phyloP scores from a whole-genome alignment of 2,113 vertebrate species.

The Sinocyclocheilus grahami region DNA sequence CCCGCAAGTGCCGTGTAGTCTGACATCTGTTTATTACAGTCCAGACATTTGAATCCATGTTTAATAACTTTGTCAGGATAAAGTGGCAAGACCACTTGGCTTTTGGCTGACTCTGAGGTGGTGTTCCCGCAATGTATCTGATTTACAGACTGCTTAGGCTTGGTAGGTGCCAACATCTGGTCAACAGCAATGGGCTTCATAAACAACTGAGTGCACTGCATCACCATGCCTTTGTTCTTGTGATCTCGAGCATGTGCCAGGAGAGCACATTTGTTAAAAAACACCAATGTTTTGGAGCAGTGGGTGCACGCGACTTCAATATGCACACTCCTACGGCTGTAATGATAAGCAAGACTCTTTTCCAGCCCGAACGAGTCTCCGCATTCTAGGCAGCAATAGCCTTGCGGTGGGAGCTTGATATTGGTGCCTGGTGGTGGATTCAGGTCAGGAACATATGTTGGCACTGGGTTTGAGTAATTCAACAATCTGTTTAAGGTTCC shows the following conservation, averaged over 20 bases:
- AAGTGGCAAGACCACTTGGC: conserved; percentile 84
- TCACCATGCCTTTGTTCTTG: conserved; percentile 87
- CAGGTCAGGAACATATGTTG: conserved; percentile 89
- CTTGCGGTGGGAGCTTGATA: conserved; percentile 85
- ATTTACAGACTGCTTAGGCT: conserved; percentile 61
- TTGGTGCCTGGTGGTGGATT: conserved; percentile 84
- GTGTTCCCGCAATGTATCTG: conserved; percentile 53
- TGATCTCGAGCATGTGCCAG: conserved; percentile 92
- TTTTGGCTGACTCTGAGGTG: conserved; percentile 27
- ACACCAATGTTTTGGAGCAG: conserved; percentile 87
- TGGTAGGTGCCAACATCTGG: conserved; percentile 84
- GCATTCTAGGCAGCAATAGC: conserved; percentile 92
- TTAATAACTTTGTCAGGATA: conserved; percentile 83
- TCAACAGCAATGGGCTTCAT: conserved; percentile 89
- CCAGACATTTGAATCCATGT: conserved; percentile 85
- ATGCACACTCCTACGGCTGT: conserved; percentile 88
- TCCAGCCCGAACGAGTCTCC: conserved; percentile 93
- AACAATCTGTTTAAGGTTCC: conserved; percentile 88
- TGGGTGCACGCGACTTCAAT: conserved; percentile 92
- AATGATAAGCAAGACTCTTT: conserved; percentile 89
- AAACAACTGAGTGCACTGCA: conserved; percentile 96
- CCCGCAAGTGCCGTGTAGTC: conserved; percentile 87
- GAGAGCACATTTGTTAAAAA: conserved; percentile 95
- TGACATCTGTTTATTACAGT: conserved; percentile 88
- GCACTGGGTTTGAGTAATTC: conserved; percentile 88